Percentiles rank a stretch among this genome's conserved stretches.
phyloP scores from a whole-genome alignment of 2,888 invertebrate genomes.

The Lomographa bimaculata region DNA sequence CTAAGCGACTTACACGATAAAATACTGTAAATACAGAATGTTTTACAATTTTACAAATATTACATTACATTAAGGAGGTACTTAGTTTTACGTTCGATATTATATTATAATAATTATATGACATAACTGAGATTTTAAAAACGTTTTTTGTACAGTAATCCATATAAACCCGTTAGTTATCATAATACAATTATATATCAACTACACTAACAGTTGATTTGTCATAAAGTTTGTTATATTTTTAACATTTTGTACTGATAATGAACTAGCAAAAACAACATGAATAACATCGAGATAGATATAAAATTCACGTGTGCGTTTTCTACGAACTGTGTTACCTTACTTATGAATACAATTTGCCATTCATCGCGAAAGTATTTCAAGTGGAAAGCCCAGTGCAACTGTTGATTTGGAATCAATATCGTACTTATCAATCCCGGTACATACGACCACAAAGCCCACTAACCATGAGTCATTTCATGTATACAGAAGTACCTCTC shows the following conservation, averaged over 20 bases:
- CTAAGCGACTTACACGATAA: constrained; percentile 13
- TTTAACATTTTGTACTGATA: too few species aligned
- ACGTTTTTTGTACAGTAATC: constrained; percentile 1
- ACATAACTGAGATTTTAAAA: constrained; percentile 9
- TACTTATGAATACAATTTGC: background rate
- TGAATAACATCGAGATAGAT: too few species aligned
- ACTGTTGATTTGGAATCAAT: constrained; percentile 3
- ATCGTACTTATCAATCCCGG: too few species aligned
- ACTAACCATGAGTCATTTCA: too few species aligned
- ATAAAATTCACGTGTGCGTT: too few species aligned
- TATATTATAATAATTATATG: too few species aligned
- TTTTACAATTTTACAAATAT: constrained; percentile 10
- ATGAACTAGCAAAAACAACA: too few species aligned
- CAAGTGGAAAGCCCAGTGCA: constrained; percentile 1
- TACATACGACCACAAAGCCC: too few species aligned
- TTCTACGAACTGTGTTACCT: too few species aligned
- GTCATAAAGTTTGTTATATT: constrained; percentile 18
- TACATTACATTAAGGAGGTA: constrained; percentile 14
- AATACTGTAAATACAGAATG: constrained; percentile 15
- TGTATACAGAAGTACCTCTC: too few species aligned
- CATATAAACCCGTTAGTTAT: constrained; percentile 3
- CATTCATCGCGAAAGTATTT: background rate
- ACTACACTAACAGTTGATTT: constrained; percentile 4
- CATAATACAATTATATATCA: background rate
- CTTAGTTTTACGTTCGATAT: constrained; percentile 14